These are phyloP conservation scores for Acropternis orthonyx DNA, from an alignment of 2,797 vertebrate species.

Conservation along the genomic window DNA sequence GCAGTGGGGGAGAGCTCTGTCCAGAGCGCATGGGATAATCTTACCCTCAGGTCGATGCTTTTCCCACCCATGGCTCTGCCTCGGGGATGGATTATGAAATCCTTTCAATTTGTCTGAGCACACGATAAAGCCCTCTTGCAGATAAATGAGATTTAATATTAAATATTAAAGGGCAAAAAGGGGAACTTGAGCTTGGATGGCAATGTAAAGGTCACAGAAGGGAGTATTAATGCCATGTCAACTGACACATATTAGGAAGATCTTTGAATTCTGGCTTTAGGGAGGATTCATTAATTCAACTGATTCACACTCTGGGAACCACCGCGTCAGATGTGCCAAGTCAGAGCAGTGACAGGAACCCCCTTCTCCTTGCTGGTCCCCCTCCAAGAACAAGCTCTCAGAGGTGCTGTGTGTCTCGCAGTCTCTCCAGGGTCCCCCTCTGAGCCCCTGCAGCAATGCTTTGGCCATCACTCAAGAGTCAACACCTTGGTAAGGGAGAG, in stretches of 20 bases:
- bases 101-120: neutral
- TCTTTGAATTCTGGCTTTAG: neutral
- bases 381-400: neutral
- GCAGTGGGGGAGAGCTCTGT: neutral
- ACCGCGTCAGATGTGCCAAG: neutral
- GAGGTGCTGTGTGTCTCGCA: rapidly evolving
- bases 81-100: neutral
- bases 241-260: neutral
- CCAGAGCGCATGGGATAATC: neutral
- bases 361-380: neutral
- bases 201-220: neutral
- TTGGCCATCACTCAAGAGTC: neutral
- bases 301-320: neutral
- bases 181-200: neutral
- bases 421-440: neutral
- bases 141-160: constrained; percentile 2
- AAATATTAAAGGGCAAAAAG: neutral
- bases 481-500: neutral
- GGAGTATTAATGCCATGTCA: neutral
- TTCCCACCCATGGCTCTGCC: neutral
- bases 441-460: neutral
- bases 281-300: neutral
- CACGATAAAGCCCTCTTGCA: neutral
- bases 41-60: neutral
- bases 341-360: neutral